Evolutionary conservation across 2,797 vertebrate genomes (phyloP), one percentile per base, ranked within the genome.

Genomic region (Scleropages formosus): DNA sequence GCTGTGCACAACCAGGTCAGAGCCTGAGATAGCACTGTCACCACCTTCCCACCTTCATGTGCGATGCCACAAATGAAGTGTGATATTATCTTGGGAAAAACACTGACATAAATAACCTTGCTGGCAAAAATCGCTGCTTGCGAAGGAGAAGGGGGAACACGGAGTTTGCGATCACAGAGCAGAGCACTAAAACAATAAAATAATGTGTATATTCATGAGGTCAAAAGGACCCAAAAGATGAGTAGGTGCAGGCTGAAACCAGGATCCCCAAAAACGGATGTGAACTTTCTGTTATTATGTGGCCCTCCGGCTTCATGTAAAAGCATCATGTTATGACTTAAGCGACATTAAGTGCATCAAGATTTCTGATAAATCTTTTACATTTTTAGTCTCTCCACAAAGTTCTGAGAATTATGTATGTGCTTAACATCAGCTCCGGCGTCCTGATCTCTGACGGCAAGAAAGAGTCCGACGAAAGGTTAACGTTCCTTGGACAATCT

Each of bases 1-100:
- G 87, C 79, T 88, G 78, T 18, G 73, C 81, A 82, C 80, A 86
- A 87, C 82, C 84, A 83, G 85, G 84, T 85, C 86, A 79, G 80
- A 77, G 81, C 85, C 82, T 63, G 80, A 79, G 85, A 80, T 68
- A 63, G n/a, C 67, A 70, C 59, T 12, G 7, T 76, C 24, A 24
- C 59, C 22, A 59, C 4, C 75, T 70, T 31, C 58, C 59, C 26
- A 26, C 27, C 66, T 71, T 76, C 31, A 20, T 56, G 63, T 64
- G 51, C 46, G 6, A 24, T 74, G 22, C 60, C 47, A 39, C 27
- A 63, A 63, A 53, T 70, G 59, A 72, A 75, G 26, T 62, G 12
- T 49, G 26, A 67, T 68, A 31, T 39, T 60, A 64, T 70, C 27
- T 31, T 13, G 46, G 66, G 61, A 39, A 75, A 22, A n/a, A 66